Percentiles rank a stretch among this genome's conserved stretches.
Conservation (phyloP, 2,113 vertebrate genomes). For the Origma solitaria region DNA sequence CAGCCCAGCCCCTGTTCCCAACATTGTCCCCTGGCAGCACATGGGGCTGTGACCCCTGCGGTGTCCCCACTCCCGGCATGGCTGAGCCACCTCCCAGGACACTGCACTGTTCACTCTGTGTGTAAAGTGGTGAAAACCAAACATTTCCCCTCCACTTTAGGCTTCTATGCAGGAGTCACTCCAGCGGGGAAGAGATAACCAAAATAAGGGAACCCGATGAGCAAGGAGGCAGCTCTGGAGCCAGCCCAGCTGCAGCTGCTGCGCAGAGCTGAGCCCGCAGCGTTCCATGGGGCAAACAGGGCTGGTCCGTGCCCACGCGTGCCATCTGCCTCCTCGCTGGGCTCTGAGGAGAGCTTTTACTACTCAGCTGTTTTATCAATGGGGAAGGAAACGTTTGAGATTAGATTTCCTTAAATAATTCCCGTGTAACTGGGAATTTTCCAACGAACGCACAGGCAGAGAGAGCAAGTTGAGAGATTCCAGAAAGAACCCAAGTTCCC, state of each 20-base stretch:
- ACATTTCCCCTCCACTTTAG: rapidly evolving
- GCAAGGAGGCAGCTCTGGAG: neutral
- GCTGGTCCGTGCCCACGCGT: neutral
- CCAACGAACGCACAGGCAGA: neutral
- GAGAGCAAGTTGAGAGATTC: neutral
- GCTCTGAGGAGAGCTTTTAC: neutral
- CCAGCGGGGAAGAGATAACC: neutral
- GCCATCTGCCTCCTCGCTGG: neutral
- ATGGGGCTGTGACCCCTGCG: rapidly evolving
- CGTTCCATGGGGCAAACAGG: neutral
- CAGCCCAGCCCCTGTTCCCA: neutral
- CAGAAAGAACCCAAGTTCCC: neutral
- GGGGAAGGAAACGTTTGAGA: neutral
- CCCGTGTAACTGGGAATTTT: neutral
- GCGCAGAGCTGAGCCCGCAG: neutral
- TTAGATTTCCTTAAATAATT: neutral
- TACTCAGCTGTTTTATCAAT: neutral
- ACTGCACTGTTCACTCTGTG: rapidly evolving
- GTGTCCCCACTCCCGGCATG: rapidly evolving
- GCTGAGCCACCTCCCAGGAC: rapidly evolving
- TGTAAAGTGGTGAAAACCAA: rapidly evolving
- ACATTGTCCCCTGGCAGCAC: rapidly evolving
- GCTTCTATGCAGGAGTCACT: rapidly evolving
- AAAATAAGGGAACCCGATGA: rapidly evolving
- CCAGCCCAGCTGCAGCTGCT: neutral